Evolutionary conservation across 2,888 invertebrate genomes (phyloP).

Genomic region (Ichneumon xanthorius): DNA sequence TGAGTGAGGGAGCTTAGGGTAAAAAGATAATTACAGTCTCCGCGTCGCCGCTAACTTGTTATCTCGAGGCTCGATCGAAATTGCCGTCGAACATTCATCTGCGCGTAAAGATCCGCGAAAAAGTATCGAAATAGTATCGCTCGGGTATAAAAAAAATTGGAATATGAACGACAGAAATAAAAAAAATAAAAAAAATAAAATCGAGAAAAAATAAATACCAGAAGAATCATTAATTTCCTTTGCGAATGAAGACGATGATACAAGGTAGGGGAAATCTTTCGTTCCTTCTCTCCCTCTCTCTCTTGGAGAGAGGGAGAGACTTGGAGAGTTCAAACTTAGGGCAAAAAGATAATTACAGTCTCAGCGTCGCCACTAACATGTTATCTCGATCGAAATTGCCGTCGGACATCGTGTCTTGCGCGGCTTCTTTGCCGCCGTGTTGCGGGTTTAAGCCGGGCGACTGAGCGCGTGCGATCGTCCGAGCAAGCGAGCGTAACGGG

Average conservation of each 20-base stretch:
- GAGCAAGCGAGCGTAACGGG: constrained; percentile 5
- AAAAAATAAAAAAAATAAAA: too few relatives aligned
- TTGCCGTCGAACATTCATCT: constrained; percentile 73
- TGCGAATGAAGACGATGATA: not conserved
- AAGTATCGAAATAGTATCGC: too few relatives aligned
- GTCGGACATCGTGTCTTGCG: constrained; percentile 73
- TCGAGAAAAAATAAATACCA: constrained; percentile 15
- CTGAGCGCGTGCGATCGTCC: constrained; percentile 32
- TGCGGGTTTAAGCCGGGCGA: constrained; percentile 29
- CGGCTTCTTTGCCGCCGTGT: constrained; percentile 74
- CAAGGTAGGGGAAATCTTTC: constrained; percentile 5
- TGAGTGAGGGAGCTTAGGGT: not conserved
- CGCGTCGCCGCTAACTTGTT: constrained; percentile 70
- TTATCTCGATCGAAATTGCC: constrained; percentile 79
- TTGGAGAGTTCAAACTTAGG: not conserved
- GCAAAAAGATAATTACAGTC: constrained; percentile 75
- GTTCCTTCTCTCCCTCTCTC: not conserved
- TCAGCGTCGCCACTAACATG: constrained; percentile 69
- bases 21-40: constrained; percentile 76
- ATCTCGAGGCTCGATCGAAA: constrained; percentile 75
- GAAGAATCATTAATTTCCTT: too few relatives aligned
- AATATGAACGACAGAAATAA: too few relatives aligned
- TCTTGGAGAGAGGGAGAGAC: not conserved
- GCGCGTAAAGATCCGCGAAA: too few relatives aligned
- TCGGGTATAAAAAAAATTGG: too few relatives aligned